A percentile compares a stretch with the other conserved stretches of the same genome.
These are phyloP conservation scores for Nephrotoma flavescens DNA, from an alignment of 2,888 invertebrate species.

Conservation along the genomic window DNA sequence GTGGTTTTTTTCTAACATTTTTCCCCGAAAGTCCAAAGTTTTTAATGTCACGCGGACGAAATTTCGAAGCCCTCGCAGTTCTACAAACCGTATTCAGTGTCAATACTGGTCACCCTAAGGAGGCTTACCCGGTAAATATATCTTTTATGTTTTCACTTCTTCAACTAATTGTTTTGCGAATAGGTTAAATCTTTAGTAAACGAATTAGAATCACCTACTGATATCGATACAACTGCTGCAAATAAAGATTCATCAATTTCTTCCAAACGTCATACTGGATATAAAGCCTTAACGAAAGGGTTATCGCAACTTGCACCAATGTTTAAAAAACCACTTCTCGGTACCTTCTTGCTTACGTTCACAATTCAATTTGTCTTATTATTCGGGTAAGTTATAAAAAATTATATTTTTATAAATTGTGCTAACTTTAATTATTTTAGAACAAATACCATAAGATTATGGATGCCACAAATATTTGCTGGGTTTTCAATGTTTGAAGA, in stretches of 20 bases:
- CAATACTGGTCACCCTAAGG: constrained; percentile 46
- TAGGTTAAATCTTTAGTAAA: neutral
- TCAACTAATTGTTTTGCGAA: neutral
- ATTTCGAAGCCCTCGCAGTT: constrained; percentile 47
- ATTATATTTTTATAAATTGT: too few relatives aligned
- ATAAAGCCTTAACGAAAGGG: constrained; percentile 35
- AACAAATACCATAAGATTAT: constrained; percentile 66
- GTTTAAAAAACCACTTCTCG: constrained; percentile 44
- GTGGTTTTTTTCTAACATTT: constrained; percentile 42
- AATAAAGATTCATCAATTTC: neutral
- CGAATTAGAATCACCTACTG: neutral
- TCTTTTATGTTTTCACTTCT: neutral
- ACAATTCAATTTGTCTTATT: constrained; percentile 48
- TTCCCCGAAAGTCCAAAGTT: constrained; percentile 70
- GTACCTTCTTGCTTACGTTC: constrained; percentile 46
- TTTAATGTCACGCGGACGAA: constrained; percentile 50
- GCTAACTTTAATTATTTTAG: constrained; percentile 25
- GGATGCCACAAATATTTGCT: constrained; percentile 75
- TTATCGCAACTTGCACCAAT: constrained; percentile 47
- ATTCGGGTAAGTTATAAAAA: constrained; percentile 39
- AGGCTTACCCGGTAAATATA: constrained; percentile 48
- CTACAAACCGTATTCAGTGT: constrained; percentile 46
- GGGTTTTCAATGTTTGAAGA: constrained; percentile 41
- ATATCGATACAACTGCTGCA: neutral
- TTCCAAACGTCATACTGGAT: neutral